phyloP scores from a whole-genome alignment of 1,140 invertebrate species.

The Melipona quadrifasciata region DNA sequence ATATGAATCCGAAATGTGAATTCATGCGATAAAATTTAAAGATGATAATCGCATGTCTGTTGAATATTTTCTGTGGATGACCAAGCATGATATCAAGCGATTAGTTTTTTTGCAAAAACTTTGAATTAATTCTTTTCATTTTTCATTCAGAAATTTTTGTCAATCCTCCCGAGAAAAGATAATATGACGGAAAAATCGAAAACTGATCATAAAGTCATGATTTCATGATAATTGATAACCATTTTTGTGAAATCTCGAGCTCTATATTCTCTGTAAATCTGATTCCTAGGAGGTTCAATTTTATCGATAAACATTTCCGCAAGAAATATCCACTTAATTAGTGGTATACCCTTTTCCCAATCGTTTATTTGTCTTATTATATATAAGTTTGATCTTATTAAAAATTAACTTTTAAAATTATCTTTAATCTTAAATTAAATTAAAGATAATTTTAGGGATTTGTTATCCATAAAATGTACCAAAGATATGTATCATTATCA shows the following conservation, averaged over 20 bases:
- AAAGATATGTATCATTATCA: background rate
- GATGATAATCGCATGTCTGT: slow-evolving; percentile 44
- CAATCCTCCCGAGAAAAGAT: background rate
- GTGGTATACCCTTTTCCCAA: too few species aligned
- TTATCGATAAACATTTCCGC: slow-evolving; percentile 1
- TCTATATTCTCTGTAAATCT: background rate
- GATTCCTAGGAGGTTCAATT: background rate
- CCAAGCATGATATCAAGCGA: slow-evolving; percentile 19
- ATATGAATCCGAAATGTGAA: slow-evolving; percentile 38
- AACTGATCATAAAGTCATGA: background rate
- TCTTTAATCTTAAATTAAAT: background rate
- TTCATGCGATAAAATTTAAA: slow-evolving; percentile 31
- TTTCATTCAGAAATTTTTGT: background rate
- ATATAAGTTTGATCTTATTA: background rate
- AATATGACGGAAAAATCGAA: background rate
- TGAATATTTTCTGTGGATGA: slow-evolving; percentile 28
- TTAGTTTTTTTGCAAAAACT: slow-evolving; percentile 14
- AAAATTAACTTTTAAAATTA: background rate
- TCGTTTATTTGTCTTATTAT: too few species aligned
- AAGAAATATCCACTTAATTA: background rate
- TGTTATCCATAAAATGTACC: background rate
- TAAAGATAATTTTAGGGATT: background rate
- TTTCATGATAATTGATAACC: background rate
- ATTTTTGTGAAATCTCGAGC: background rate
- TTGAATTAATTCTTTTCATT: background rate